phyloP scores from a whole-genome alignment of 1,140 invertebrate genomes.

The Capitella teleta region DNA sequence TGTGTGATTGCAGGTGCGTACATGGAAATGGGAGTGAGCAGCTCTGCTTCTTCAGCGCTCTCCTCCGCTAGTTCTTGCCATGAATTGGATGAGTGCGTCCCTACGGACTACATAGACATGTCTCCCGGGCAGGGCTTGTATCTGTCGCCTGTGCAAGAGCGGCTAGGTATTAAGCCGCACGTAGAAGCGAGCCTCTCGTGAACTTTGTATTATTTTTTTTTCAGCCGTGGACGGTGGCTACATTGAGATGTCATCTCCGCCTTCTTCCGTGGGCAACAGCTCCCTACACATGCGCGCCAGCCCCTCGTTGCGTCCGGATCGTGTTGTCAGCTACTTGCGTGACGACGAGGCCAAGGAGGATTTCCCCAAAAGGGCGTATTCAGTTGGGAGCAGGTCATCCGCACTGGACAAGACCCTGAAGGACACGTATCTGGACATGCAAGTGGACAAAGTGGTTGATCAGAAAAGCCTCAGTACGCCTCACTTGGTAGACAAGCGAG shows the following conservation, averaged over 20 bases:
- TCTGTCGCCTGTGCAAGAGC: constrained; percentile 16
- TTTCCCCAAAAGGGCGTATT: constrained; percentile 59
- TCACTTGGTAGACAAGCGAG: constrained; percentile 19
- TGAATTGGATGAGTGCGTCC: not conserved
- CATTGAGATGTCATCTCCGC: constrained; percentile 29
- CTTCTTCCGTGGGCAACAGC: constrained; percentile 21
- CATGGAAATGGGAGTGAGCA: constrained; percentile 10
- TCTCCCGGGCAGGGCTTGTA: constrained; percentile 4
- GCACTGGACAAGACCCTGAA: constrained; percentile 7
- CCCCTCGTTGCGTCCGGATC: constrained; percentile 20
- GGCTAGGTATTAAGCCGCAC: constrained; percentile 11
- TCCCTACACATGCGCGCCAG: constrained; percentile 22
- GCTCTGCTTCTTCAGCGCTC: no score
- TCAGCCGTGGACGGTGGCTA: constrained; percentile 15
- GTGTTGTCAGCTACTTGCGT: constrained; percentile 27
- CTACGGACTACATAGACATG: constrained; percentile 7
- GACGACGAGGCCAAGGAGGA: constrained; percentile 21
- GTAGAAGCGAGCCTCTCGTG: not conserved
- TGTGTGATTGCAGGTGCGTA: no score
- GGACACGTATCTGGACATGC: constrained; percentile 15
- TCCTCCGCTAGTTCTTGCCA: constrained; percentile 3
- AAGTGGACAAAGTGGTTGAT: constrained; percentile 17
- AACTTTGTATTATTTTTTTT: not conserved
- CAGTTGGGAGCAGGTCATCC: constrained; percentile 69
- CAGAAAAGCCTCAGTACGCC: constrained; percentile 28